Evolutionary conservation across 2,797 vertebrate genomes (phyloP), one percentile per base, ranked within the genome.

Genomic region (Limosa lapponica): DNA sequence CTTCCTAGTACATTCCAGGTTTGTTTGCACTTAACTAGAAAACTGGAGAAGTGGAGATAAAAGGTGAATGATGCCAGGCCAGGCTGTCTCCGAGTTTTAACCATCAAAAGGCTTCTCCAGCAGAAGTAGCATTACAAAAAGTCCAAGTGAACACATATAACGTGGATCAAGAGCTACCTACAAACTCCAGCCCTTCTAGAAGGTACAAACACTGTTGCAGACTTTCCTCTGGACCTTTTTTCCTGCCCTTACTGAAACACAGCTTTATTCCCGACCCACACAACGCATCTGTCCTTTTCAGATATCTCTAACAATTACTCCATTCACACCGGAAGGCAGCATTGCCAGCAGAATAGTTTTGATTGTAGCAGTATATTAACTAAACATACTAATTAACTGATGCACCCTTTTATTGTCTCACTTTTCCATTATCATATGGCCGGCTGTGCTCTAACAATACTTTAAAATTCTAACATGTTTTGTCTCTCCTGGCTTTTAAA

Each of bases 341-440:
- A 6, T 14, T 65, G 88, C 77, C 78, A 36, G 57, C 20, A 84
- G 86, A 90, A 32, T 14, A 44, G 52, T 28, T 87, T 78, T 88
- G 82, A 74, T 24, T 78, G 49, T 3, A 62, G 67, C 71, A 82
- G 41, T 71, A 27, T 22, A 89, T 90, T 93, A 90, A 96, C 83
- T 48, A 89, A 92, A 93, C 17, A 49, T 43, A 73, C 46, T 61
- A 66, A 92, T 92, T 93, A 93, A 87, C 86, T 64, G 72, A 87
- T 70, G 58, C 25, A 52, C 30, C 58, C 52, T 75, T 95, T 94
- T 78, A 89, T 74, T 89, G 81, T 71, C 61, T 84, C 75, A 65
- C 77, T 44, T 75, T 87, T 77, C 84, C 24, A 49, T 67, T 57
- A 41, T 49, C 19, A 13, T 11, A 46, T 4, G 24, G 83, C 61